Evolutionary conservation across 2,888 invertebrate genomes (phyloP), one percentile per base, ranked within the genome.

Genomic region (Mythimna lalbum): DNA sequence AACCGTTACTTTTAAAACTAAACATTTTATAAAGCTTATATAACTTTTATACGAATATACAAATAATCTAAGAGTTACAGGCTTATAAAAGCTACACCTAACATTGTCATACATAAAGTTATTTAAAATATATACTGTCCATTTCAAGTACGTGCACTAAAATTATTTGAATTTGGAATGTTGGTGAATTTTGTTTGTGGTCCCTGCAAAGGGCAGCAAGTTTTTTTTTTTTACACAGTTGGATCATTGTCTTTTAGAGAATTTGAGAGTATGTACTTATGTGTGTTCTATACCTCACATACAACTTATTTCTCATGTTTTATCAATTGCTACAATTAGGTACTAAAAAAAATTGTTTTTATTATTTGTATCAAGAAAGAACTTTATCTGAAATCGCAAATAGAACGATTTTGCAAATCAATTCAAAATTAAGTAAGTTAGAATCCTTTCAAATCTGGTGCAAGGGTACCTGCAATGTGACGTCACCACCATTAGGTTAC

Each of bases 1-100:
- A 43, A 43, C 19, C 43, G 5, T 43, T 43, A 63, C 14, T 10
- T 63, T 63, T 19, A 64, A 64, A 73, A 64, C 14, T 63, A 63
- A 47, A 52, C 9, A 12, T 43, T 66, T 33, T 53, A 19, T 14
- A 65, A 59, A 68, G 72, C 68, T 69, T 80, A 12, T 80, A 12
- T 61, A 69, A 65, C 31, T 36, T 69, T 67, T 47, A n/a, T 55
- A 70, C 63, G 47, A 53, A 69, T 62, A 50, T 68, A 61, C 21
- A 62, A 61, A 49, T 62, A 74, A 43, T 59, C 36, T 57, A 68
- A 49, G 36, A 69, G 57, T 69, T 69, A 77, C 78, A 79, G 55
- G 80, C 76, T 69, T 89, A 89, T 55, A 89, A 89, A 89, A 89
- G 86, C 88, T 89, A 88, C 76, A 57, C 27, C 75, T 80, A 85